Evolutionary conservation across 2,113 vertebrate species (phyloP).

Genomic region (Pandion haliaetus): DNA sequence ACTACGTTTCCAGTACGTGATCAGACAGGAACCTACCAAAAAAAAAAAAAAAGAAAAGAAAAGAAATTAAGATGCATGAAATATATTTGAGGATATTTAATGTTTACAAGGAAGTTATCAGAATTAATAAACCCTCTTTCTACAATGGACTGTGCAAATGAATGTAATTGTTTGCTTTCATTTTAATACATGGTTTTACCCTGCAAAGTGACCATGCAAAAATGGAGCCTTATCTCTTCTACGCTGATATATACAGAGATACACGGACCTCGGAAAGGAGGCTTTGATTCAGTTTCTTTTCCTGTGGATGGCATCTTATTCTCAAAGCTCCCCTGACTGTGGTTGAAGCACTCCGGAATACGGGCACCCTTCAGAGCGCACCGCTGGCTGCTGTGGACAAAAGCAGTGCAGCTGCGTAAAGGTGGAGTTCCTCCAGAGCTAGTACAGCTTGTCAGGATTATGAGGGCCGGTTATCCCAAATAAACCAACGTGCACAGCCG

Average conservation of each 20-base stretch:
- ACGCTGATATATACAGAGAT: background rate
- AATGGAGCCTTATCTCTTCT: background rate
- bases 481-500: background rate
- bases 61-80: background rate
- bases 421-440: background rate
- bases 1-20: constrained; percentile 83
- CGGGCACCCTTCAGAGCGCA: background rate
- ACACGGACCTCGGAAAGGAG: background rate
- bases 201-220: background rate
- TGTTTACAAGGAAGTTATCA: background rate
- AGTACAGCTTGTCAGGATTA: background rate
- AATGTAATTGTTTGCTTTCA: background rate
- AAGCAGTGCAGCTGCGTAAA: background rate
- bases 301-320: background rate
- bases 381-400: background rate
- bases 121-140: background rate
- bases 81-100: background rate
- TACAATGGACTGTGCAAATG: background rate
- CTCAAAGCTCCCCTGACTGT: background rate
- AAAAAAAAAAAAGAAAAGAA: background rate
- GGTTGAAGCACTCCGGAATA: background rate
- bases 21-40: constrained; percentile 79
- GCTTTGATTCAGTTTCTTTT: background rate
- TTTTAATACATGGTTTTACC: background rate
- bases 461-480: background rate